Percentiles rank a stretch among this genome's conserved stretches.
phyloP scores from a whole-genome alignment of 2,797 vertebrate species.

The Rhabdophis nuchalis region DNA sequence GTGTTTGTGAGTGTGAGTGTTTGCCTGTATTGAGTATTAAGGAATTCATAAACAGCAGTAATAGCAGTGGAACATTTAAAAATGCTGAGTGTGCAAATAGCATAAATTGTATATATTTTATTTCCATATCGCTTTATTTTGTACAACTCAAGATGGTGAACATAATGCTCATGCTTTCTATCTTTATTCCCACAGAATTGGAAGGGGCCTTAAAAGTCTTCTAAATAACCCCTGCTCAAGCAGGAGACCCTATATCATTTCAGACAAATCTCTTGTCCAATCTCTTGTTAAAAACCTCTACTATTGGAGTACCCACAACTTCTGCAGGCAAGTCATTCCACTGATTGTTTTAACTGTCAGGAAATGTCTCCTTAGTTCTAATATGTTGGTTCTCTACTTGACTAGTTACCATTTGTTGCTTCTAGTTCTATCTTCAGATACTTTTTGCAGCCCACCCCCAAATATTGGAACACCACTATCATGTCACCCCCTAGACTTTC shows the following conservation, averaged over 20 bases:
- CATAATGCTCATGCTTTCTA: background rate
- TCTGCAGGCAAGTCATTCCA: background rate
- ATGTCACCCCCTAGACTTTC: no score
- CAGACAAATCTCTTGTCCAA: background rate
- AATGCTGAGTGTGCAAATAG: conserved; percentile 49
- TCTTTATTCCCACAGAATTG: background rate
- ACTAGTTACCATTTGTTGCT: no score
- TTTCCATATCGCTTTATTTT: background rate
- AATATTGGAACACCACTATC: no score
- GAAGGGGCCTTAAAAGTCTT: background rate
- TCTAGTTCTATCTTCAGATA: no score
- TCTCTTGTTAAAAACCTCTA: no score
- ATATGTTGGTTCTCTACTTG: no score
- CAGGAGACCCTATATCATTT: background rate
- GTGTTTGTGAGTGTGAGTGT: background rate
- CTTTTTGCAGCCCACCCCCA: no score
- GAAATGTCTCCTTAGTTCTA: background rate
- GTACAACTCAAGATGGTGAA: background rate
- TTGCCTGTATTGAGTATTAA: conserved; percentile 34
- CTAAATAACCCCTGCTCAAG: background rate
- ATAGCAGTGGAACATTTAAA: conserved; percentile 43
- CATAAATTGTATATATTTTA: conserved; percentile 42
- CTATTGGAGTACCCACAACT: background rate
- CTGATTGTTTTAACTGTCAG: background rate
- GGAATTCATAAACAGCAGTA: conserved; percentile 50